Base-by-base conservation (phyloP, 2,113 vertebrate genomes). In the Paradisaea rubra region DNA sequence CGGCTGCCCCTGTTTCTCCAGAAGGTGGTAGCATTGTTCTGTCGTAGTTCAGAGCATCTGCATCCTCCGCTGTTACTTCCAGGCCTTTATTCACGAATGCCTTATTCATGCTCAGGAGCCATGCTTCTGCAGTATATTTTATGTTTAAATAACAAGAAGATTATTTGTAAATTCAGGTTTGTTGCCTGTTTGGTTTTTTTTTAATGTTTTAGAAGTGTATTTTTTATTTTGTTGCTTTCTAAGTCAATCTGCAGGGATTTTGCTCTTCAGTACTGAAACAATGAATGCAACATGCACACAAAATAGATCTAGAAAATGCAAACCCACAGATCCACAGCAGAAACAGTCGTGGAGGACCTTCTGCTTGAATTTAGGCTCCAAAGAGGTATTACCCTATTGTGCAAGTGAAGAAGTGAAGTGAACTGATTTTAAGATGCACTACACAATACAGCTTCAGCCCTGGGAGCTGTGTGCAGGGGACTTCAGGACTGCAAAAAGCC, bases 11-110 rank as follows among this genome's bases (percentile, higher is more conserved):
- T 0, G 3, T 30, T 63, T 56, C 6, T 47, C 95, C 98, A 97
- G 95, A n/a, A 98, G 98, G 93, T 98, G 98, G 97, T 92, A 97
- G 97, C 97, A 97, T 97, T 88, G 95, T 94, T 94, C 98, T 93
- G 97, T 56, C 86, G 60, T 88, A 94, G 13, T 7, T n/a, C 35
- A 37, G 86, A 53, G 44, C 52, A 13, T 17, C 31, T 12, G 30
- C 3, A 0, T 19, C 15, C 37, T 27, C 14, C 6, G n/a, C 74
- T 66, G 13, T 42, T 23, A 3, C 23, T 44, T 28, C 54, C 45
- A 60, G 22, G 27, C 33, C 45, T 91, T 79, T 53, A 68, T 84
- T 90, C 64, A 19, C 2, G 0, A 35, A 47, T 6, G 39, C 24
- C 14, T 80, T 50, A 54, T 21, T 89, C 42, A 11, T n/a, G 10